These are phyloP conservation scores for Chrysaora quinquecirrha DNA, from an alignment of 30 jellyfish, hydroid and myxozoan genomes.

Conservation along the genomic window DNA sequence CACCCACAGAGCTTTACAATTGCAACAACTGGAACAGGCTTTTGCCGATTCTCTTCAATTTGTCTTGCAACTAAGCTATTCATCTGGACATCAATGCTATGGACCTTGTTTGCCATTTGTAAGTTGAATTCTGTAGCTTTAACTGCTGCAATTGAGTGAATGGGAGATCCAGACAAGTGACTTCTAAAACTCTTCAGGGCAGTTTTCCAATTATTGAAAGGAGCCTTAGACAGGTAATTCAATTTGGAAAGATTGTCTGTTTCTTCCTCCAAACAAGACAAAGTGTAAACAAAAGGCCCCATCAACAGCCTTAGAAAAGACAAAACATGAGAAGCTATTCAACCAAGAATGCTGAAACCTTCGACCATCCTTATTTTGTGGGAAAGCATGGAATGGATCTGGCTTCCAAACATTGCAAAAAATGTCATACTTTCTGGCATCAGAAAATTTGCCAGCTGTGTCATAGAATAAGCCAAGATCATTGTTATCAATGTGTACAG, in stretches of 20 bases:
- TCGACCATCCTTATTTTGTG: too few species aligned
- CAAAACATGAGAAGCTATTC: constrained; percentile 40
- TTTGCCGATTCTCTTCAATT: too few species aligned
- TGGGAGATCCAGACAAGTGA: too few species aligned
- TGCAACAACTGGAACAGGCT: constrained; percentile 6
- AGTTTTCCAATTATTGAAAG: neutral
- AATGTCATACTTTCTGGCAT: neutral
- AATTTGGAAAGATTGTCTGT: neutral
- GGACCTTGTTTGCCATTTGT: neutral
- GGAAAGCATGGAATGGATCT: neutral
- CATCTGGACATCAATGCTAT: too few species aligned
- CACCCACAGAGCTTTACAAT: constrained; percentile 35
- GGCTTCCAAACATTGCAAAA: constrained; percentile 31
- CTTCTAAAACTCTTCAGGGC: neutral
- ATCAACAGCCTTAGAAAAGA: constrained; percentile 26
- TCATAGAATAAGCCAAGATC: too few species aligned
- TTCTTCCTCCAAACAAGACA: constrained; percentile 37
- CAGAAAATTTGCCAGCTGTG: too few species aligned
- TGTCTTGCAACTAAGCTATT: too few species aligned
- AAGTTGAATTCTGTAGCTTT: neutral
- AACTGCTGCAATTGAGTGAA: too few species aligned
- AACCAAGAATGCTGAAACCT: too few species aligned
- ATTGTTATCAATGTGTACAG: neutral
- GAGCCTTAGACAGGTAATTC: too few species aligned
- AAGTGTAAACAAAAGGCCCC: constrained; percentile 49